These are phyloP conservation scores for Boleophthalmus pectinirostris DNA, from an alignment of 2,113 vertebrate genomes.

Conservation along the genomic window DNA sequence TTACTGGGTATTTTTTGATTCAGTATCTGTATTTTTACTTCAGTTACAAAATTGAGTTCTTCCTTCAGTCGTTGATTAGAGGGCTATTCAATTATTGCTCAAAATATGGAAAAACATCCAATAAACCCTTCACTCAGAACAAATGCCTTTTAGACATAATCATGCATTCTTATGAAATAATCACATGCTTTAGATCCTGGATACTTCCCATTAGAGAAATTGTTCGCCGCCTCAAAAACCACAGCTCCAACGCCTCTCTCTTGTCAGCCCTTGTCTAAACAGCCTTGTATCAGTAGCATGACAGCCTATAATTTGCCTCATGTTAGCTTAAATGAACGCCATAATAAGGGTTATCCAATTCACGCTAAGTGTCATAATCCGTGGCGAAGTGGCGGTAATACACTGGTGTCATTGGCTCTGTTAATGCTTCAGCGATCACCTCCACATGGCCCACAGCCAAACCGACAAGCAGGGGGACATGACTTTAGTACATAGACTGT, in stretches of 20 bases:
- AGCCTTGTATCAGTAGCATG: constrained; percentile 42
- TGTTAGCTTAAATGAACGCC: constrained; percentile 56
- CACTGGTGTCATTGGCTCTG: constrained; percentile 44
- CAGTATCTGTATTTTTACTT: too few species aligned
- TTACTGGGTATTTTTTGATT: too few species aligned
- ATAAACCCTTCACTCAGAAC: constrained; percentile 34
- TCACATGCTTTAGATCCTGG: constrained; percentile 38
- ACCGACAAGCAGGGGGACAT: constrained; percentile 12
- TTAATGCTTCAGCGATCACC: constrained; percentile 58
- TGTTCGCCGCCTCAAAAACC: constrained; percentile 45
- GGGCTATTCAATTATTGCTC: constrained; percentile 26
- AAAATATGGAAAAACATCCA: constrained; percentile 9
- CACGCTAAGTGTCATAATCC: constrained; percentile 63
- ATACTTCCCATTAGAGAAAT: constrained; percentile 41
- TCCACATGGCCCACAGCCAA: constrained; percentile 44
- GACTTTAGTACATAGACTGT: constrained; percentile 28
- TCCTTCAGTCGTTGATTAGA: neutral
- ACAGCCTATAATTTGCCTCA: constrained; percentile 65
- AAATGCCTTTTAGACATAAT: constrained; percentile 46
- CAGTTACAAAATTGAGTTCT: too few species aligned
- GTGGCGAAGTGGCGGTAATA: constrained; percentile 48
- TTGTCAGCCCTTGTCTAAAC: constrained; percentile 66
- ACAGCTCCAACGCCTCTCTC: constrained; percentile 43
- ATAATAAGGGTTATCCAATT: constrained; percentile 66
- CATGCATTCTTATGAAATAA: constrained; percentile 48